Conservation (phyloP, 2,113 vertebrate genomes). For the Megaptera novaeangliae region DNA sequence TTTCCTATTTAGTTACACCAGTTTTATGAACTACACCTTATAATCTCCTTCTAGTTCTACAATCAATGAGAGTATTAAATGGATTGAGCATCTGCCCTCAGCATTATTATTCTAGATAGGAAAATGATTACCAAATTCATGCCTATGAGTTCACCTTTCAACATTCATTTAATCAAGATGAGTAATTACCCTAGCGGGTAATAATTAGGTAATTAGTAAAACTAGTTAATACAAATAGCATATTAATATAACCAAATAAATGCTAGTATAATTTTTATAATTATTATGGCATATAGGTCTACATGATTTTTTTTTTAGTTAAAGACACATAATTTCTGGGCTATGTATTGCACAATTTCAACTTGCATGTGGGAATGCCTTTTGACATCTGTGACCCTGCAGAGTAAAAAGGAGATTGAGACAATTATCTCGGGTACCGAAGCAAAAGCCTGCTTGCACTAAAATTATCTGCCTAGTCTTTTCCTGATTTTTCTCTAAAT, state of each 20-base stretch:
- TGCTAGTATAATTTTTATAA: constrained; percentile 76
- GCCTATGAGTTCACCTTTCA: constrained; percentile 72
- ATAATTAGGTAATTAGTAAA: constrained; percentile 77
- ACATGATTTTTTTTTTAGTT: constrained; percentile 52
- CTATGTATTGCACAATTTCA: constrained; percentile 66
- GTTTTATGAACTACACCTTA: constrained; percentile 63
- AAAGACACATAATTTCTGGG: constrained; percentile 73
- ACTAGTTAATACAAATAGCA: constrained; percentile 76
- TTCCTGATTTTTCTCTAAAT: constrained; percentile 71
- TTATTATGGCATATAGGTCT: constrained; percentile 73
- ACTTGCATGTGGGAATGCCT: constrained; percentile 72
- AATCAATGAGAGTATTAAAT: constrained; percentile 67
- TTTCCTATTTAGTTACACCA: constrained; percentile 57
- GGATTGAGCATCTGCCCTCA: constrained; percentile 72
- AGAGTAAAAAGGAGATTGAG: constrained; percentile 75
- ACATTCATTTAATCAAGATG: constrained; percentile 74
- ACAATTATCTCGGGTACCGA: constrained; percentile 75
- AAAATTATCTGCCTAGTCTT: constrained; percentile 74
- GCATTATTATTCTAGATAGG: constrained; percentile 72
- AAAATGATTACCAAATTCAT: constrained; percentile 74
- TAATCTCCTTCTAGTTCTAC: constrained; percentile 53
- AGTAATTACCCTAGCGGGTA: constrained; percentile 73
- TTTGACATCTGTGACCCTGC: constrained; percentile 76
- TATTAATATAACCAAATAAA: constrained; percentile 76
- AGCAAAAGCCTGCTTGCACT: constrained; percentile 73